Conservation (phyloP, 37 sponge, comb jelly and placozoan genomes). For the Mnemiopsis leidyi region DNA sequence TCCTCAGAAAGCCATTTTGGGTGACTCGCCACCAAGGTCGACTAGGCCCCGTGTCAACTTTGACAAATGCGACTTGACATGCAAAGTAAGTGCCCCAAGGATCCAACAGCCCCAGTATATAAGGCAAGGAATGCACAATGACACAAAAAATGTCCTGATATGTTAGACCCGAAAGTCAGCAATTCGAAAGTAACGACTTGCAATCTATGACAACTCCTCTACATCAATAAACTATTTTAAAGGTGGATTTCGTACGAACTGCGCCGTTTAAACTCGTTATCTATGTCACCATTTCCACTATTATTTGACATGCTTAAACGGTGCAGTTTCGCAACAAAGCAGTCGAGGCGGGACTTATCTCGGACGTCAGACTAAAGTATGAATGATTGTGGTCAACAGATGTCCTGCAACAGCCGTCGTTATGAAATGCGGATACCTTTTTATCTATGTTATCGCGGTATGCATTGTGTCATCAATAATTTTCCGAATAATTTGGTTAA, state of each 20-base stretch:
- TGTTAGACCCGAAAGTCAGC: neutral
- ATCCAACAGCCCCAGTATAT: no score
- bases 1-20: neutral
- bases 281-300: neutral
- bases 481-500: neutral
- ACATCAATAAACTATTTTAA: neutral
- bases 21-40: neutral
- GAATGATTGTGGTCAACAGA: neutral
- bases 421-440: neutral
- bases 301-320: neutral
- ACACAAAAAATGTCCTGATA: neutral
- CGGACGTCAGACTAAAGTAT: neutral
- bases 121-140: neutral
- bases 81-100: no score
- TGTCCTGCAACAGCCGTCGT: neutral
- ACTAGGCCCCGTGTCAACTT: no score
- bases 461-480: constrained; percentile 26
- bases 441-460: neutral
- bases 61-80: no score
- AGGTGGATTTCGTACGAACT: neutral
- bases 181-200: neutral
- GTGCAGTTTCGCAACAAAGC: neutral
- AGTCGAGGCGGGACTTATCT: neutral
- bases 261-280: neutral
- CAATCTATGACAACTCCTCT: neutral